Evolutionary conservation across 2,113 vertebrate species (phyloP).

Genomic region (Cinclus mexicanus): DNA sequence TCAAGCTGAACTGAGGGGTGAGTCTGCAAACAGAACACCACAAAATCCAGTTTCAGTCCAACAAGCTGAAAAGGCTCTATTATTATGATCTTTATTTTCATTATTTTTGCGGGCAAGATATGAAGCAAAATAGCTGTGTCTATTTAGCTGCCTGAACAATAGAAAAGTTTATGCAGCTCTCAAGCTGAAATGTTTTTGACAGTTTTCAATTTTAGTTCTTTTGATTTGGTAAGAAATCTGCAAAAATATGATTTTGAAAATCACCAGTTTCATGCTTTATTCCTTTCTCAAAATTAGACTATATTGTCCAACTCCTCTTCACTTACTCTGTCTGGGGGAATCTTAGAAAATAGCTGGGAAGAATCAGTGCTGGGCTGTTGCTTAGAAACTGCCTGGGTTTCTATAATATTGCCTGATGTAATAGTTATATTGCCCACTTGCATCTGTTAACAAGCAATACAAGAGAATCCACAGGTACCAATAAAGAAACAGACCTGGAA

Average conservation of each 20-base stretch:
- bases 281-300: constrained; percentile 65
- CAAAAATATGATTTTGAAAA: constrained; percentile 71
- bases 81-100: constrained; percentile 32
- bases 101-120: constrained; percentile 55
- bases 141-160: constrained; percentile 69
- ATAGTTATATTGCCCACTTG: constrained; percentile 71
- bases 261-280: constrained; percentile 69
- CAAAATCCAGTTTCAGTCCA: constrained; percentile 21
- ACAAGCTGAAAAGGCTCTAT: constrained; percentile 16
- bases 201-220: constrained; percentile 70
- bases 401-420: constrained; percentile 69
- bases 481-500: constrained; percentile 66
- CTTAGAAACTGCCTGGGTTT: constrained; percentile 68
- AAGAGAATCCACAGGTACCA: constrained; percentile 70
- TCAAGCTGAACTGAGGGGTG: constrained; percentile 23
- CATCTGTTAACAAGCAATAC: constrained; percentile 72
- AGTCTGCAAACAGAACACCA: constrained; percentile 46
- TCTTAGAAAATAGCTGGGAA: constrained; percentile 58
- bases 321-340: constrained; percentile 57
- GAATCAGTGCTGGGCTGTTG: constrained; percentile 60
- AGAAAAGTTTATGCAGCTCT: constrained; percentile 70
- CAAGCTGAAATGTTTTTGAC: constrained; percentile 70
- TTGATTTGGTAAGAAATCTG: constrained; percentile 71
- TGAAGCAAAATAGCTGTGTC: constrained; percentile 63
- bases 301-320: constrained; percentile 63